A percentile compares a stretch with the other conserved stretches of the same genome.
These are phyloP conservation scores for Muschampia plurimacula DNA, from an alignment of 2,888 invertebrate genomes.

Conservation along the genomic window DNA sequence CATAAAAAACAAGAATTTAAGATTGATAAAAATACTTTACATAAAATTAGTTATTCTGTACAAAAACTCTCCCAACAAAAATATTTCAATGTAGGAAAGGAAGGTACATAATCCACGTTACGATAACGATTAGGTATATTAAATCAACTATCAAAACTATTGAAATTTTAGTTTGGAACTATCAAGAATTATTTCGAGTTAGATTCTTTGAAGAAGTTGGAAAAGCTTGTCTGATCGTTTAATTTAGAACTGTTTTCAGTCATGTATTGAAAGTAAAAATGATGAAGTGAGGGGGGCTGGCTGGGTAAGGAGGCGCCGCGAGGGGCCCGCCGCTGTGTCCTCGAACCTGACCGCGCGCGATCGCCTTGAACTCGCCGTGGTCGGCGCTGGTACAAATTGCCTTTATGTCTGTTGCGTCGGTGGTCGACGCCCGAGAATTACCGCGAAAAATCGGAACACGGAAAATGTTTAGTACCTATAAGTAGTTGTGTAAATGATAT, in stretches of 20 bases:
- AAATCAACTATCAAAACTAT: too few species aligned
- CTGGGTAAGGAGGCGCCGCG: slow-evolving; percentile 68
- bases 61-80: too few species aligned
- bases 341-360: slow-evolving; percentile 84
- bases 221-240: not conserved
- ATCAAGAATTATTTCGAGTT: too few species aligned
- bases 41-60: too few species aligned
- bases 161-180: too few species aligned
- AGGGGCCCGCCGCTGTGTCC: slow-evolving; percentile 75
- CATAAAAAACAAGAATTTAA: too few species aligned
- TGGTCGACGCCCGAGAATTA: slow-evolving; percentile 56
- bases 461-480: slow-evolving; percentile 50
- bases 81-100: too few species aligned
- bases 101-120: too few species aligned
- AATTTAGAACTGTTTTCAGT: slow-evolving; percentile 34
- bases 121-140: too few species aligned
- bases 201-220: not conserved
- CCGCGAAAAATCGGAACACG: slow-evolving; percentile 65
- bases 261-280: slow-evolving; percentile 24
- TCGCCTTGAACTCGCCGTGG: slow-evolving; percentile 82
- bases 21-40: too few species aligned
- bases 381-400: slow-evolving; percentile 65
- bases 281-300: slow-evolving; percentile 47
- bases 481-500: too few species aligned
- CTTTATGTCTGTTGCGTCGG: slow-evolving; percentile 54